phyloP scores from a whole-genome alignment of 1,140 invertebrate genomes.

The Drosophila hydei region DNA sequence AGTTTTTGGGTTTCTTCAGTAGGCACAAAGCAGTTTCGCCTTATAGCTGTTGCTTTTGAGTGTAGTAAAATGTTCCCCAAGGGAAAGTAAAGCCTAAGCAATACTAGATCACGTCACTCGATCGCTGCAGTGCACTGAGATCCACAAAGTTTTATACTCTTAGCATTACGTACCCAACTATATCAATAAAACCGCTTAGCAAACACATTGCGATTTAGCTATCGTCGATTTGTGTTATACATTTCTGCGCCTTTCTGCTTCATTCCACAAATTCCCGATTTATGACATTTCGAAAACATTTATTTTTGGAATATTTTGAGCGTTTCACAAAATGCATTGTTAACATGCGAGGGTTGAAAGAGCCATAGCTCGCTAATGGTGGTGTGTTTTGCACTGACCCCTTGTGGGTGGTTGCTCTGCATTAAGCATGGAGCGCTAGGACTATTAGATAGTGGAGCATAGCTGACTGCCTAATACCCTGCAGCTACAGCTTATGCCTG shows the following conservation, averaged over 20 bases:
- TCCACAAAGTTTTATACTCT: background rate
- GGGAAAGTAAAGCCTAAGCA: background rate
- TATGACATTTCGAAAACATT: too few species aligned
- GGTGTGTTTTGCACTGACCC: constrained; percentile 44
- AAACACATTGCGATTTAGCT: background rate
- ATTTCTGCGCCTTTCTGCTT: background rate
- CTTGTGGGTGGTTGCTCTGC: constrained; percentile 39
- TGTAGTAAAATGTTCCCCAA: too few species aligned
- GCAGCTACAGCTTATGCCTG: background rate
- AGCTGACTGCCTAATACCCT: background rate
- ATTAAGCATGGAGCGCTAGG: background rate
- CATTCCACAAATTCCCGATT: constrained; percentile 1
- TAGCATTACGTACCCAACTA: too few species aligned
- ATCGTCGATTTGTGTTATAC: background rate
- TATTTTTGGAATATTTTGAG: constrained; percentile 19
- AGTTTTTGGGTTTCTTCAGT: background rate
- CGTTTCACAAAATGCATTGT: constrained; percentile 28
- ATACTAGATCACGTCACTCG: too few species aligned
- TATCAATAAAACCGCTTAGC: background rate
- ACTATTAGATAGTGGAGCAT: background rate
- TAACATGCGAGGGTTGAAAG: constrained; percentile 54
- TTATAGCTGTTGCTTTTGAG: too few species aligned
- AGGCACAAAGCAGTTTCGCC: too few species aligned
- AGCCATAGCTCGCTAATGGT: constrained; percentile 23
- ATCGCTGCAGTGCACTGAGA: background rate